A percentile compares a stretch with the other conserved stretches of the same genome.
Conservation (phyloP, 2,797 vertebrate species). For the Choloepus didactylus region DNA sequence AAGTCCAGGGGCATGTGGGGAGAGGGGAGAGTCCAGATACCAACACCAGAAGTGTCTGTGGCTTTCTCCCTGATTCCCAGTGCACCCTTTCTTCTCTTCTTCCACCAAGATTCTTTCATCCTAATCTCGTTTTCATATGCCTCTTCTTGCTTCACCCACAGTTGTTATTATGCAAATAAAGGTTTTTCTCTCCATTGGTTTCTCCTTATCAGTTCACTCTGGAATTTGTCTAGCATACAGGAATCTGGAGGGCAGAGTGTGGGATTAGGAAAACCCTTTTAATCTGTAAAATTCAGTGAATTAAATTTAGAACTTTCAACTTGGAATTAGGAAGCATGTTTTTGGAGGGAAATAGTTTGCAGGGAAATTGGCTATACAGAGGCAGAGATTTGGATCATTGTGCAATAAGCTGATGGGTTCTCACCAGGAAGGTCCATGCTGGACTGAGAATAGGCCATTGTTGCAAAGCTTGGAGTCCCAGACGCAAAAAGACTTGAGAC, state of each 20-base stretch:
- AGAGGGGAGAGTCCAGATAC: background rate
- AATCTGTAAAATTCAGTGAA: constrained; percentile 49
- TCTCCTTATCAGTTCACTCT: constrained; percentile 63
- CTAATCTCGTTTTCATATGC: constrained; percentile 30
- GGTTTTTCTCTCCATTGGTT: constrained; percentile 73
- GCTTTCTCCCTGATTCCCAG: background rate
- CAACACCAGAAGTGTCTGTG: background rate
- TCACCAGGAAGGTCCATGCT: background rate
- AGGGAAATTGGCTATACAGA: background rate
- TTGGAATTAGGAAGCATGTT: constrained; percentile 17
- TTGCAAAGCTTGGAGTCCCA: background rate
- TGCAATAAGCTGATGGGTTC: background rate
- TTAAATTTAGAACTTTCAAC: constrained; percentile 32
- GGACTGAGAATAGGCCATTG: background rate
- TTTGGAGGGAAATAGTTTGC: constrained; percentile 52
- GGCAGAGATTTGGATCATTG: background rate
- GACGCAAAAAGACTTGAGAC: background rate
- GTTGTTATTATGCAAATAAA: constrained; percentile 79
- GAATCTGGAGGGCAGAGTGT: background rate
- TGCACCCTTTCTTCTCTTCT: background rate
- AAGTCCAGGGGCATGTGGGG: background rate
- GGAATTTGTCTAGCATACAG: constrained; percentile 34
- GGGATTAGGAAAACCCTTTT: constrained; percentile 34
- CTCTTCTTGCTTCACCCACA: constrained; percentile 25
- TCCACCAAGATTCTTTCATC: constrained; percentile 18